Evolutionary conservation across 2,113 vertebrate species (phyloP), one percentile per base, ranked within the genome.

Genomic region (Capreolus pygargus): DNA sequence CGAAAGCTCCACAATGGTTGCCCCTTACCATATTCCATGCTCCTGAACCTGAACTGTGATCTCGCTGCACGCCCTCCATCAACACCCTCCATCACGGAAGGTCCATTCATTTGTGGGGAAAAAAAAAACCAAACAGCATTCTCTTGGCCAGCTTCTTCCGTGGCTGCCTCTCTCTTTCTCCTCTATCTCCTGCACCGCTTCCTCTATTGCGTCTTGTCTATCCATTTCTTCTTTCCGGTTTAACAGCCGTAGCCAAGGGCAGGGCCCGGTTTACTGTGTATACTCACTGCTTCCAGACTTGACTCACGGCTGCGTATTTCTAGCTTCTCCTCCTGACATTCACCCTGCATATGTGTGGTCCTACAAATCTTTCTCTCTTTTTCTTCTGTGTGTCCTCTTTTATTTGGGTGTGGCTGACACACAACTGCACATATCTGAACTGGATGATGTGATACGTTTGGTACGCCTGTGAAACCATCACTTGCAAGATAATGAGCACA

Each of bases 301-400:
- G 16, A 64, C 25, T 95, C 60, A 16, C 33, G 84, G 50, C 78
- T 86, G 52, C 58, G 61, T 84, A 92, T 43, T 17, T 57, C 30
- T 57, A 86, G 12, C 43, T 92, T 96, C 55, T 86, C 52, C 81
- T 96, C 79, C 74, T 82, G 60, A 95, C 97, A 92, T 52, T 92
- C 60, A 93, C 16, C 43, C 76, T 86, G 83, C 25, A 95, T 19
- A 55, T 88, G 13, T 86, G 45, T 47, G 57, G 21, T 83, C 81
- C 43, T 43, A 76, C 0, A 13, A 76, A 76, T 50, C 8, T 11
- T 16, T 76, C 70, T 74, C 70, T 43, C 70, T 74, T 43, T 43
- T 43, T 76, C 70, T 27, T 47, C 30, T 83, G 50, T 25, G 14
- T 83, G 79, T 25, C 23, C 19, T 14, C 36, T 55, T 55, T 39